phyloP scores from a whole-genome alignment of 1,140 invertebrate species.

The Dinothrombium tinctorium region DNA sequence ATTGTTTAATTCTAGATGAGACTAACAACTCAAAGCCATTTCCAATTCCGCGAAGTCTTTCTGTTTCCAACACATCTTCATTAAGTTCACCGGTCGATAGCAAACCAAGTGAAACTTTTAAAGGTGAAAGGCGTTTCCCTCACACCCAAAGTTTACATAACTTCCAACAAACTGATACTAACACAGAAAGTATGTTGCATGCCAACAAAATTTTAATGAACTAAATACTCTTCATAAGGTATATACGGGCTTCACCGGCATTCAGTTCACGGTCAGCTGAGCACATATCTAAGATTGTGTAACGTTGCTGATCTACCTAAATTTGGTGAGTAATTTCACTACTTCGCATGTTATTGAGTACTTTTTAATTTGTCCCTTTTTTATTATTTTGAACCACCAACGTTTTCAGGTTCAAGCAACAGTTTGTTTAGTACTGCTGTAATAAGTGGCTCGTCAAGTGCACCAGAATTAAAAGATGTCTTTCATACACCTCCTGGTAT shows the following conservation, averaged over 20 bases:
- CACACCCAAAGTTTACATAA: too few relatives aligned
- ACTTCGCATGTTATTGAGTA: conserved; percentile 5
- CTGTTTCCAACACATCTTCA: conserved; percentile 3
- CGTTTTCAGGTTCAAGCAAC: conserved; percentile 33
- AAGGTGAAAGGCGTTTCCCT: too few relatives aligned
- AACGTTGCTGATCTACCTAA: conserved; percentile 17
- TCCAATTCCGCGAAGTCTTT: conserved; percentile 10
- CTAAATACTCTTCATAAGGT: too few relatives aligned
- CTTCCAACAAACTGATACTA: too few relatives aligned
- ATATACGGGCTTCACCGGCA: conserved; percentile 47
- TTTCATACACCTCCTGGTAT: conserved; percentile 22
- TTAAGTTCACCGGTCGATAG: not conserved
- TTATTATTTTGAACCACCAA: not conserved
- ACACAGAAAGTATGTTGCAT: not conserved
- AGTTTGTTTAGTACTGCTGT: conserved; percentile 77
- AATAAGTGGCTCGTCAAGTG: conserved; percentile 70
- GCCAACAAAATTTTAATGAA: too few relatives aligned
- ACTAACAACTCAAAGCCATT: conserved; percentile 9
- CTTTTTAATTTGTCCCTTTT: too few relatives aligned
- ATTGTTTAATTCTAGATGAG: not conserved
- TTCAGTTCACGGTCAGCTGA: conserved; percentile 77
- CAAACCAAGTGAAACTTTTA: not conserved
- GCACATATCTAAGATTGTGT: conserved; percentile 44
- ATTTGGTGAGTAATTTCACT: conserved; percentile 20
- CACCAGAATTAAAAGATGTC: conserved; percentile 65